Percentiles rank a stretch among this genome's conserved stretches.
Conservation (phyloP, 2,113 vertebrate species). For the Syngnathus scovelli region DNA sequence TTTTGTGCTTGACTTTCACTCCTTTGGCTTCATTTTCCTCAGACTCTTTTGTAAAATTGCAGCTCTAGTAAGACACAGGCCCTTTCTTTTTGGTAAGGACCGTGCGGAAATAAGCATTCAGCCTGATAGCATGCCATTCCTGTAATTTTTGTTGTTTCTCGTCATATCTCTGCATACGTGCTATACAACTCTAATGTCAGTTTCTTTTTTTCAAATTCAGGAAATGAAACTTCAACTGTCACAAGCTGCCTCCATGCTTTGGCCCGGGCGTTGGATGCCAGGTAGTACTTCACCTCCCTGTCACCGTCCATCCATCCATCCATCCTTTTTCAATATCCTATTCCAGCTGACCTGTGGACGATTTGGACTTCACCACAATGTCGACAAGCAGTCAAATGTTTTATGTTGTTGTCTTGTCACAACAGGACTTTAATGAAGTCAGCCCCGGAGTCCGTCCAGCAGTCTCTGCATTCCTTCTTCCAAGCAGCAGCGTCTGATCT, state of each 20-base stretch:
- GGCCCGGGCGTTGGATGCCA: conserved; percentile 87
- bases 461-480: conserved; percentile 79
- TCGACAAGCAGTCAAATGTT: not conserved
- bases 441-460: conserved; percentile 74
- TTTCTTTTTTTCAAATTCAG: conserved; percentile 54
- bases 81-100: conserved; percentile 65
- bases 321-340: not conserved
- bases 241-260: conserved; percentile 87
- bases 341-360: not conserved
- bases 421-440: conserved; percentile 81
- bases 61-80: conserved; percentile 58
- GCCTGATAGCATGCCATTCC: not conserved
- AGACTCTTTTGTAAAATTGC: conserved; percentile 73
- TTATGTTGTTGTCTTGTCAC: not conserved
- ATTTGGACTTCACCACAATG: not conserved
- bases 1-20: conserved; percentile 1
- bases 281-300: conserved; percentile 67
- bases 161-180: not conserved
- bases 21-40: conserved; percentile 19
- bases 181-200: not conserved
- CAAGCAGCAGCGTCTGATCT: conserved; percentile 84
- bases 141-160: not conserved
- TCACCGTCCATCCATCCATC: conserved; percentile 3
- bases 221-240: conserved; percentile 80
- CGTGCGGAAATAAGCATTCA: conserved; percentile 7